Conservation (phyloP, 30 jellyfish, hydroid and myxozoan species). For the Nemopilema nomurai region DNA sequence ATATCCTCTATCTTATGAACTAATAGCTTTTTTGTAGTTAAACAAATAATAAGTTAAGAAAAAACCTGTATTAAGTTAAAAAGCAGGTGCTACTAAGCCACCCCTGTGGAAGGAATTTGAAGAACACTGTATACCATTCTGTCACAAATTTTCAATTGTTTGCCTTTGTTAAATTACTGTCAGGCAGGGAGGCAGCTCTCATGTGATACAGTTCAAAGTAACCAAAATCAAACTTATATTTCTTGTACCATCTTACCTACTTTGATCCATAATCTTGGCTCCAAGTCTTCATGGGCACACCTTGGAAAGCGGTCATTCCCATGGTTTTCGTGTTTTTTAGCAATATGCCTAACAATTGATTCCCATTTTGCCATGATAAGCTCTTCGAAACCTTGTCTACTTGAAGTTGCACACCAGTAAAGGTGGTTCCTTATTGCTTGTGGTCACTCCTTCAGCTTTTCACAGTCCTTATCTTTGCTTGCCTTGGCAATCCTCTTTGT, state of each 20-base stretch:
- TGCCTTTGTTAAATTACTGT: no score
- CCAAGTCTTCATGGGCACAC: conserved; percentile 38
- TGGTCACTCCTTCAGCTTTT: conserved; percentile 3
- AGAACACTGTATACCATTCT: no score
- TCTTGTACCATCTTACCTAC: not conserved
- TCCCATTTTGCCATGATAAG: conserved; percentile 41
- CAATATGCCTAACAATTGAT: conserved; percentile 21
- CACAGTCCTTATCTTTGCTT: conserved; percentile 18
- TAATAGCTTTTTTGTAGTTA: not conserved
- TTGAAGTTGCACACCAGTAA: conserved; percentile 44
- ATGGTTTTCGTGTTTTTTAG: conserved; percentile 32
- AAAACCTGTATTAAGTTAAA: not conserved
- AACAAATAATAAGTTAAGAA: not conserved
- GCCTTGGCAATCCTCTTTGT: not conserved
- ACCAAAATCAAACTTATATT: not conserved
- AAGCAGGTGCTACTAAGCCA: no score
- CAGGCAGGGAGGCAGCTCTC: not conserved
- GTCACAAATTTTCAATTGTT: no score
- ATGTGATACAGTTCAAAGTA: not conserved
- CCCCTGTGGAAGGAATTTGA: no score
- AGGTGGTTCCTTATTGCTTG: conserved; percentile 23
- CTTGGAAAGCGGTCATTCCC: conserved; percentile 2
- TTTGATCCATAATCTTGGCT: conserved; percentile 33
- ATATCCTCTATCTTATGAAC: not conserved
- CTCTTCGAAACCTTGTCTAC: conserved; percentile 9